Conservation (phyloP, 2,888 invertebrate species). For the Leucozona laternaria region DNA sequence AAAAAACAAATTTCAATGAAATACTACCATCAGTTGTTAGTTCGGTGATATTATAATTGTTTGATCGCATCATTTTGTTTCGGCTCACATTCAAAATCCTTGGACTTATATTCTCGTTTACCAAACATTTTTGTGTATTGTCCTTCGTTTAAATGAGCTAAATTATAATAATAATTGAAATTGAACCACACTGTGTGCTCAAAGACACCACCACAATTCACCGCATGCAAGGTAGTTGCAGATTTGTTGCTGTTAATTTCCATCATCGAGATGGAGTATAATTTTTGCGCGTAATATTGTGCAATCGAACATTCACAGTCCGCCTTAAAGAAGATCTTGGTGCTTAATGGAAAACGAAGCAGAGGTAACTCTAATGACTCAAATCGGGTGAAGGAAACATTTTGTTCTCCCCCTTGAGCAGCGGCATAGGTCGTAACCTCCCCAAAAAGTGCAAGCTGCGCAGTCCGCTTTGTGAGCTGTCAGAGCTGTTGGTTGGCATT, state of each 20-base stretch:
- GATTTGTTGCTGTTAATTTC: constrained; percentile 31
- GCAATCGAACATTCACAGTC: constrained; percentile 52
- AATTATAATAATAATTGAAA: constrained; percentile 47
- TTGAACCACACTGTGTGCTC: constrained; percentile 47
- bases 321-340: constrained; percentile 44
- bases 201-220: constrained; percentile 12
- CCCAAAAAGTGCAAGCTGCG: constrained; percentile 64
- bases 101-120: constrained; percentile 58
- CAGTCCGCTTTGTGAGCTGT: constrained; percentile 36
- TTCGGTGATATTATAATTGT: constrained; percentile 30
- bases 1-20: constrained; percentile 52
- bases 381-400: constrained; percentile 68
- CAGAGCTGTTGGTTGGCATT: constrained; percentile 46
- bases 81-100: constrained; percentile 41
- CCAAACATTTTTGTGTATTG: constrained; percentile 41
- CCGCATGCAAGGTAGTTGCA: background rate
- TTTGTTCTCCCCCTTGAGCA: constrained; percentile 2
- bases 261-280: constrained; percentile 53
- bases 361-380: constrained; percentile 21
- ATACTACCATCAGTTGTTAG: constrained; percentile 29
- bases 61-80: constrained; percentile 33
- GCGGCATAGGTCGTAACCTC: constrained; percentile 55
- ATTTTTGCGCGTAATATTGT: constrained; percentile 41
- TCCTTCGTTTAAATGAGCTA: constrained; percentile 66
- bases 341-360: constrained; percentile 65